Base-by-base conservation (phyloP, 2,113 vertebrate species). In the Coptodon bakossiorum region DNA sequence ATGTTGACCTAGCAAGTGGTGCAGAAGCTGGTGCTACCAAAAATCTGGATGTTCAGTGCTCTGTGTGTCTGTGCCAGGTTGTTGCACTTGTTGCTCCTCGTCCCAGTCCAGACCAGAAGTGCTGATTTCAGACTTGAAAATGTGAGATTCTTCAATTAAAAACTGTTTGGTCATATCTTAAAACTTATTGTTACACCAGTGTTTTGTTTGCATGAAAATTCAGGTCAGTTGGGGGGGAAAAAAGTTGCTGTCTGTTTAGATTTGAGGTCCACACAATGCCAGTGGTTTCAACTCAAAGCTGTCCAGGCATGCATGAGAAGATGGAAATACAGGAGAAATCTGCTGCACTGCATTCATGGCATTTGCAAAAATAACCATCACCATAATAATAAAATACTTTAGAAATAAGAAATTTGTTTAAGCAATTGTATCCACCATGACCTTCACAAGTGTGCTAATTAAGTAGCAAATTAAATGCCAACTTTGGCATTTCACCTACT, bases 381-480 rank as follows among this genome's bases (percentile, higher is more conserved):
- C 10, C 10, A 38, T 3, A 66, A 68, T 38, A 68, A 68, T 68
- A 38, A 22, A 68, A 68, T 68, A 8, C 34, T n/a, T 24, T 59
- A 88, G 22, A 53, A 59, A 13, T 9, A 24, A 24, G 45, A 45
- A 85, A 88, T 45, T 22, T 29, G 3, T 27, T 53, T 43, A 29
- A 86, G 73, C 19, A 7, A 11, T 22, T 13, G 12, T 9, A 9
- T 56, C 17, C 45, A 52, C 22, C 3, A 48, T 57, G 76, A 12
- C 54, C 66, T 29, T 63, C 27, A 12, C 11, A 19, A 16, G 54
- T 22, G 1, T 54, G 16, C n/a, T 38, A 9, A 80, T 86, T 56
- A 73, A 85, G 79, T n/a, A 3, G 6, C 63, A 54, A 53, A 66
- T 59, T 80, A 79, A 93, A 68, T 81, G 88, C 79, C 73, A 81